Evolutionary conservation across 2,888 invertebrate genomes (phyloP).

Genomic region (Didymodactylos carnosus): DNA sequence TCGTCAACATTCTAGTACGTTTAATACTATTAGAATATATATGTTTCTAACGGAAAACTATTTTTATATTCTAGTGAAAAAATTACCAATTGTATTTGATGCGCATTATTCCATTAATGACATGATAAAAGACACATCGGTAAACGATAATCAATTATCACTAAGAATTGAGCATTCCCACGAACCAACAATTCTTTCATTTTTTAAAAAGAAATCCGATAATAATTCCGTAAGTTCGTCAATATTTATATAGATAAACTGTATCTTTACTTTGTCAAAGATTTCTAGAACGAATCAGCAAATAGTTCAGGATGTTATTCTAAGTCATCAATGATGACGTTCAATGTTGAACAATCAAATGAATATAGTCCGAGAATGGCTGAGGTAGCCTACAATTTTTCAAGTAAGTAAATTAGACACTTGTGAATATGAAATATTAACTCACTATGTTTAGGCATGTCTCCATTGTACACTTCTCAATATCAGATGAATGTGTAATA

Average conservation of each 20-base stretch:
- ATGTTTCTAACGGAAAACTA: too few relatives aligned
- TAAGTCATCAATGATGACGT: neutral
- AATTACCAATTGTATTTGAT: neutral
- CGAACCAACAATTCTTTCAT: neutral
- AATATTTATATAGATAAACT: neutral
- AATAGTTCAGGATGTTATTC: neutral
- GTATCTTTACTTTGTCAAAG: neutral
- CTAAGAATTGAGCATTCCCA: too few relatives aligned
- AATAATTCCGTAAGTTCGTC: neutral
- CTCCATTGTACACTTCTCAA: neutral
- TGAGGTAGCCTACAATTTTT: neutral
- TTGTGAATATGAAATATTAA: neutral
- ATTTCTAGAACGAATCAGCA: too few relatives aligned
- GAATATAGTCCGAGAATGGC: neutral
- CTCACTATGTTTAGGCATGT: neutral
- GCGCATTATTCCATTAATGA: neutral
- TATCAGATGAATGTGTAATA: neutral
- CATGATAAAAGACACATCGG: neutral
- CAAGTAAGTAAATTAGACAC: neutral
- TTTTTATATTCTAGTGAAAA: too few relatives aligned
- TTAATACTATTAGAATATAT: too few relatives aligned
- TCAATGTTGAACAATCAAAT: too few relatives aligned
- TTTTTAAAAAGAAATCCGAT: neutral
- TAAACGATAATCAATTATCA: neutral
- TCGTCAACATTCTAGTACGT: neutral